Evolutionary conservation across 2,797 vertebrate species (phyloP).

Genomic region (Glossophaga mutica): DNA sequence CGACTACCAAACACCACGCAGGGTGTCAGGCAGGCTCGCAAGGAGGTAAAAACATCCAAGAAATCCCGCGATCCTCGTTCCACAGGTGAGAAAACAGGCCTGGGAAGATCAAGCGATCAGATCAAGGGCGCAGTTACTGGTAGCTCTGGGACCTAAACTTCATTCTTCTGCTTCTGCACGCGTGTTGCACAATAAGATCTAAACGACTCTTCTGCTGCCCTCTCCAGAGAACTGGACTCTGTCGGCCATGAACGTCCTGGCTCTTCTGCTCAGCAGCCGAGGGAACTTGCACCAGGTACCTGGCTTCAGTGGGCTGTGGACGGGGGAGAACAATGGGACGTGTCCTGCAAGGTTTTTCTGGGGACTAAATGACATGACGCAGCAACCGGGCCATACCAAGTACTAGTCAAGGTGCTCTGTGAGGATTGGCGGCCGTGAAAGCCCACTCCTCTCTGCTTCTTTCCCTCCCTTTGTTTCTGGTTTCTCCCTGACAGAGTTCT

Average conservation of each 20-base stretch:
- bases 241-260: not conserved
- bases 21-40: not conserved
- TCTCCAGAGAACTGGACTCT: not conserved
- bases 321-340: not conserved
- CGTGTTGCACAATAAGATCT: not conserved
- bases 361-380: not conserved
- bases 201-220: not conserved
- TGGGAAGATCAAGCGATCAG: not conserved
- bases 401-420: no score
- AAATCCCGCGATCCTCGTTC: not conserved
- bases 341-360: not conserved
- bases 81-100: slow-evolving; percentile 46
- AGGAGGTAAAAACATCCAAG: not conserved
- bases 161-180: not conserved
- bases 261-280: not conserved
- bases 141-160: not conserved
- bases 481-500: not conserved
- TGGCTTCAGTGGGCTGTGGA: not conserved
- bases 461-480: not conserved
- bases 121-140: not conserved
- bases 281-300: not conserved
- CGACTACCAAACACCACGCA: not conserved
- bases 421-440: not conserved
- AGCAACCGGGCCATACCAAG: rapidly evolving
- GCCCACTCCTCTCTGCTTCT: not conserved